Base-by-base conservation (phyloP, 64 coral and sea anemone species). In the Pachyseris speciosa region DNA sequence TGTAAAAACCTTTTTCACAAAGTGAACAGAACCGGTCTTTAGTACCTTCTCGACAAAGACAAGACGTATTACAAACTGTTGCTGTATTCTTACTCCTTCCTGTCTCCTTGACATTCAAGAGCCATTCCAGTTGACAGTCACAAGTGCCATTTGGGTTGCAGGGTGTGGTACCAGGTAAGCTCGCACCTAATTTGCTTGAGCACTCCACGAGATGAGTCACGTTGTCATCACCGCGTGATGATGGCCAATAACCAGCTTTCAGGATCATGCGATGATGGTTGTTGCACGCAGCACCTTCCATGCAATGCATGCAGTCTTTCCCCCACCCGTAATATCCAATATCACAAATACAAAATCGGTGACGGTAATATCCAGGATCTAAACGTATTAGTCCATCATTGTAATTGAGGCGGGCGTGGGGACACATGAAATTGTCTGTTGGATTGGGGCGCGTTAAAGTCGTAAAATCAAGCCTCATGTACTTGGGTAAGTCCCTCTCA, bases 191-290 rank as follows among this genome's bases (percentile, higher is more conserved):
- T 17, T 9, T 31, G 0, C 37, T 17, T 6, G 55, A 76, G 40
- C 87, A 89, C 29, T 64, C 45, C 33, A 89, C 87, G 9, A 89
- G 87, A 78, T 89, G 72, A 33, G 87, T 89, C 20, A 76, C 39
- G 20, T 89, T 89, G 34, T 59, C 40, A 12, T 59, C 74, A 22
- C 52, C 13, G 15, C 43, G 37, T 89, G 87, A 76, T 26, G 87
- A 89, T 25, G 87, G 87, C 87, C 87, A 89, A 48, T 66, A 78
- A 5, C 87, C 87, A 41, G 1, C 57, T 25, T 89, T 39, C 43
- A 89, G 64, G 9, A 64, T 57, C 87, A 89, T 89, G 50, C 73
- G 33, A 9, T 76, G 74, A 31, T 89, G 57, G 27, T 66, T 73
- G 29, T 78, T 58, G 20, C 87, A 89, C 37, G 32, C 57, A 31